Evolutionary conservation across 2,888 invertebrate species (phyloP).

Genomic region (Ophonus ardosiacus): DNA sequence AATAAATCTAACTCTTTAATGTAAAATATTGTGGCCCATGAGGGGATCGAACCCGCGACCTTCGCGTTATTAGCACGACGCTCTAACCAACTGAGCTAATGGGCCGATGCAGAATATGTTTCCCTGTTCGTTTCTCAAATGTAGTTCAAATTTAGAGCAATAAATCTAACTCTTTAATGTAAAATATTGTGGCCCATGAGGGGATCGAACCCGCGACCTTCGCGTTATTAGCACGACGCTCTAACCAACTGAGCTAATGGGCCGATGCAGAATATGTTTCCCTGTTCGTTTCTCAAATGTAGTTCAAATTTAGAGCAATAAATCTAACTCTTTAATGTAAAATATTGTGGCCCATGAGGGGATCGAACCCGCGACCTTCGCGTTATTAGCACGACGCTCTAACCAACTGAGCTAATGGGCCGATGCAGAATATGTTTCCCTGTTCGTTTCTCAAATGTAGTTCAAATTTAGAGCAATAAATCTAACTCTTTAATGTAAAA

Average conservation of each 20-base stretch:
- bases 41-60: constrained; percentile 87
- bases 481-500: too few relatives aligned
- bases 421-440: constrained; percentile 67
- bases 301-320: too few relatives aligned
- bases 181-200: constrained; percentile 80
- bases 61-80: constrained; percentile 88
- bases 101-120: constrained; percentile 75
- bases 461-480: background rate
- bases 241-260: constrained; percentile 88
- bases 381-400: constrained; percentile 88
- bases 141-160: background rate
- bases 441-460: background rate
- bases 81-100: constrained; percentile 88
- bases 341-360: constrained; percentile 81
- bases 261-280: constrained; percentile 72
- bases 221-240: constrained; percentile 88
- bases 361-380: constrained; percentile 87
- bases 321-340: too few relatives aligned
- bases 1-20: too few relatives aligned
- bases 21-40: constrained; percentile 78
- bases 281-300: background rate
- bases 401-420: constrained; percentile 88
- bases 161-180: too few relatives aligned
- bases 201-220: constrained; percentile 87
- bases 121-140: background rate